These are phyloP conservation scores for Germaria angustata DNA, from an alignment of 2,888 invertebrate species.

Conservation along the genomic window DNA sequence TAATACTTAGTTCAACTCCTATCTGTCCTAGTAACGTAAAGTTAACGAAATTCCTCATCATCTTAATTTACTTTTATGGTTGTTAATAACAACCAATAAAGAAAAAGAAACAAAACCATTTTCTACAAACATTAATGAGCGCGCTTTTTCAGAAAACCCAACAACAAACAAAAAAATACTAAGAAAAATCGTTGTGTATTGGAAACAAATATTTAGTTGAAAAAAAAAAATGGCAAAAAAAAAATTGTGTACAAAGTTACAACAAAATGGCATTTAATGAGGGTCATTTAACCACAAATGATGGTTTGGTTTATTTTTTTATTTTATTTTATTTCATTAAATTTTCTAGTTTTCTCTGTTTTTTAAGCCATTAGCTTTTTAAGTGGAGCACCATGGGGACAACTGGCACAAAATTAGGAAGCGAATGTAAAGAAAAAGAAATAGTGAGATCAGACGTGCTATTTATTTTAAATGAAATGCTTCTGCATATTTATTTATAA, in stretches of 20 bases:
- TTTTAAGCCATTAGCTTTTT: constrained; percentile 4
- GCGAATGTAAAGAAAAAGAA: no score
- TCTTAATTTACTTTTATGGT: background rate
- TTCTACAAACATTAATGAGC: constrained; percentile 26
- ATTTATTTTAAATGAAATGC: no score
- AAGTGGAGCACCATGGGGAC: background rate
- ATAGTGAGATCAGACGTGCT: no score
- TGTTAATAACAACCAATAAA: background rate
- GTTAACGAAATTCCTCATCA: background rate
- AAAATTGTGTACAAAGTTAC: constrained; percentile 46
- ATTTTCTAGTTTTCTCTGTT: constrained; percentile 9
- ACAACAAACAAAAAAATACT: background rate
- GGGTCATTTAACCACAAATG: constrained; percentile 64
- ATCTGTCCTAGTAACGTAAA: background rate
- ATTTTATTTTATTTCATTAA: constrained; percentile 38
- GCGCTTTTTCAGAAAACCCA: background rate
- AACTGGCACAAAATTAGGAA: no score
- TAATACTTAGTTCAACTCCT: background rate
- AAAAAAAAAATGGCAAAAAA: background rate
- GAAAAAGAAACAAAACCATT: constrained; percentile 19
- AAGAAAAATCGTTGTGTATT: constrained; percentile 2
- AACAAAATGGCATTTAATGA: constrained; percentile 61
- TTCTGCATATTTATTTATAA: no score
- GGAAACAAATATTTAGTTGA: constrained; percentile 1
- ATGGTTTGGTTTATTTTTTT: constrained; percentile 29